Base-by-base conservation (phyloP, 1,140 invertebrate genomes). In the Hylaeus anthracinus region DNA sequence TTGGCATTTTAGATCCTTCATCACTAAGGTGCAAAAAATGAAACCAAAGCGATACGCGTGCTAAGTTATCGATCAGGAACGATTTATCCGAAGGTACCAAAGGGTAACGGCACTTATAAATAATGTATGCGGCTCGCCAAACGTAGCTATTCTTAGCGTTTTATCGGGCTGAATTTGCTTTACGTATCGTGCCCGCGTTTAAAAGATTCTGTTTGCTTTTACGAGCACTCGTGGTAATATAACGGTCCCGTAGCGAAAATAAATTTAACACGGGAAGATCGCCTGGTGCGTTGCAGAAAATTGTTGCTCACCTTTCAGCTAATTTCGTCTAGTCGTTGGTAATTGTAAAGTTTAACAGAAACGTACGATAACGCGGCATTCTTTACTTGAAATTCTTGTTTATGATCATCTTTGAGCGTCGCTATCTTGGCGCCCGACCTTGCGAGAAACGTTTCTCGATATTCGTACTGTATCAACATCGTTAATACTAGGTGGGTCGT, bases 111-210 rank as follows among this genome's bases (percentile, higher is more conserved):
- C 61, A 69, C 55, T 39, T n/a, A 48, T 60, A 63, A 84, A 70
- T 73, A 55, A 69, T 41, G 66, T 55, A 58, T 55, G 51, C 60
- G 56, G 26, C 45, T 53, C 9, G 79, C 72, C 85, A 79, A 26
- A 26, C 26, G 26, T 26, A 26, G 26, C 26, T 26, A 26, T 86
- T 85, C 69, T 79, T 85, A 76, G 80, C 56, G 14, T 65, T 69
- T 85, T 86, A 85, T 85, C 85, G 26, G 26, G 26, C 64, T 61
- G 39, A 82, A 83, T 86, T 86, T 85, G 69, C 76, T 72, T 83
- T 74, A 51, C 60, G 63, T 79, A 83, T 85, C 72, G 69, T 53
- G 26, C 58, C 63, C 26, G 80, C 56, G 51, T 78, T 83, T 64
- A 64, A 71, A 53, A 56, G 41, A 55, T 37, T 26, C 26, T 65